Base-by-base conservation (phyloP, 2,888 invertebrate species). In the Parthenolecanium corni region DNA sequence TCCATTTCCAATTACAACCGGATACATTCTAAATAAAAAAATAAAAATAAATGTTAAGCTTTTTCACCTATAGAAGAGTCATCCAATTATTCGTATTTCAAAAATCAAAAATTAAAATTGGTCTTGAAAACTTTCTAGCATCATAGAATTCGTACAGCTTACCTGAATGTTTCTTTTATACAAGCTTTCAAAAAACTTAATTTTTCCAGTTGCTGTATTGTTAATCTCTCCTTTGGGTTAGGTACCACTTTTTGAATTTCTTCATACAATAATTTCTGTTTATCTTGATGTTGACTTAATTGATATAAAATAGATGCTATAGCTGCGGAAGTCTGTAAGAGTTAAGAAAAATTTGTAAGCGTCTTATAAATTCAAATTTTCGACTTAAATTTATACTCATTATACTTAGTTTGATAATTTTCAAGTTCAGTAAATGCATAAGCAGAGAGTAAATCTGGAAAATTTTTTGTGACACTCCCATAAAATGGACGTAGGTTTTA, bases 1-100 rank as follows among this genome's bases (percentile, higher is more conserved):
- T 31, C 89, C 89, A 69, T 89, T 89, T 3, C 89, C 89, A 68
- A 89, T 89, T 0, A 89, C 89, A 0, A 89, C 89, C 44, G 89
- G 88, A 74, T 87, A 88, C 76, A 87, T 83, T 72, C 85, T 84
- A 58, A 12, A 40, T 42, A 52, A 56, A 20, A 46, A 52, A 51
- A 62, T 25, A 16, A 53, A 56, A 42, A 16, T 40, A 64, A 23
- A 38, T 52, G 16, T 52, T 16, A 47, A n/a, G n/a, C n/a, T n/a
- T n/a, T n/a, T n/a, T n/a, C n/a, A n/a, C n/a, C n/a, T n/a, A n/a
- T n/a, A n/a, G n/a, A n/a, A n/a, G n/a, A n/a, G n/a, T n/a, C n/a
- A n/a, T n/a, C n/a, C n/a, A n/a, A n/a, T n/a, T n/a, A n/a, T n/a
- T n/a, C n/a, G n/a, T n/a, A n/a, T n/a, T n/a, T n/a, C n/a, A n/a